These are phyloP conservation scores for Drosophila tsacasi DNA, from an alignment of 1,140 invertebrate genomes.

Conservation along the genomic window DNA sequence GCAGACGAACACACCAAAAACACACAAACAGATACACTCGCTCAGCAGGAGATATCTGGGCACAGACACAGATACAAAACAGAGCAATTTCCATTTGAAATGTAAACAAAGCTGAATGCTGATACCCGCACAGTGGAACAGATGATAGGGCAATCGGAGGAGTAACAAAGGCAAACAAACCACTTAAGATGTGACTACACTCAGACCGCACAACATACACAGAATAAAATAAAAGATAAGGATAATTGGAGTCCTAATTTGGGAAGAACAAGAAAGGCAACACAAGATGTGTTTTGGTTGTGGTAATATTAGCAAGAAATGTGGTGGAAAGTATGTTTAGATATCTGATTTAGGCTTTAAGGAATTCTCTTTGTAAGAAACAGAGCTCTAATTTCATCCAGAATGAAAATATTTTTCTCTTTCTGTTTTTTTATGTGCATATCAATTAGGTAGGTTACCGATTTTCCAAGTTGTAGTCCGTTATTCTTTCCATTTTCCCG, in stretches of 20 bases:
- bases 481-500: slow-evolving; percentile 1
- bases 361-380: neutral
- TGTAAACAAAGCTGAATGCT: slow-evolving; percentile 77
- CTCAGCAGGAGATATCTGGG: slow-evolving; percentile 49
- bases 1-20: slow-evolving; percentile 41
- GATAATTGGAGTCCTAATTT: neutral
- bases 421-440: slow-evolving; percentile 34
- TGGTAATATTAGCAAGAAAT: neutral
- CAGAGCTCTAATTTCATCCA: too few relatives aligned
- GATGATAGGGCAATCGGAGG: slow-evolving; percentile 23
- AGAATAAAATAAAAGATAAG: neutral
- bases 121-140: slow-evolving; percentile 68
- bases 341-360: slow-evolving; percentile 4
- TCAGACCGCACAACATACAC: neutral
- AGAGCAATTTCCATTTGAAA: slow-evolving; percentile 73
- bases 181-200: slow-evolving; percentile 45
- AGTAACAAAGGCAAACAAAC: slow-evolving; percentile 42
- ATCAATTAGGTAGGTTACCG: slow-evolving; percentile 54
- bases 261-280: neutral
- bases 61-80: slow-evolving; percentile 46
- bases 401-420: neutral
- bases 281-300: neutral
- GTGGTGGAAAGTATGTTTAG: neutral
- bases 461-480: slow-evolving; percentile 52
- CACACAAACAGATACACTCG: slow-evolving; percentile 10